Evolutionary conservation across 2,797 vertebrate species (phyloP).

Genomic region (Capromys pilorides): DNA sequence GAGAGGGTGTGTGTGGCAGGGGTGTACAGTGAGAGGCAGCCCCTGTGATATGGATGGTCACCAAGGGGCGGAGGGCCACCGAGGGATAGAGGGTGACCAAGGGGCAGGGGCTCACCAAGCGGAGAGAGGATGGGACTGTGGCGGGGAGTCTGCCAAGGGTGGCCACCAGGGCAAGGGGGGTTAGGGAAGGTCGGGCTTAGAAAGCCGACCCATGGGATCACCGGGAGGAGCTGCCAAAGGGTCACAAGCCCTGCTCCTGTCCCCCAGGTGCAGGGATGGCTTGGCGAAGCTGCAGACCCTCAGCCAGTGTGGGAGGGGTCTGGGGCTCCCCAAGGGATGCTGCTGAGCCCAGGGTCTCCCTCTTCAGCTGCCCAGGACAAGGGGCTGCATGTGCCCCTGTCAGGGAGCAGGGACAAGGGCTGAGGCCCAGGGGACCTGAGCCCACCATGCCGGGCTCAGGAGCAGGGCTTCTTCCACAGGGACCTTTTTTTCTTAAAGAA

Average conservation of each 20-base stretch:
- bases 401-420: background rate
- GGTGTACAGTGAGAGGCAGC: background rate
- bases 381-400: accelerated
- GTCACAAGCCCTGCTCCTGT: too few species aligned
- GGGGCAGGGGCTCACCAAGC: background rate
- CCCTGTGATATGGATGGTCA: background rate
- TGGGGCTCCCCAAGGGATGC: accelerated
- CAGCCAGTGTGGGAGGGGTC: too few species aligned
- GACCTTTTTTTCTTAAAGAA: background rate
- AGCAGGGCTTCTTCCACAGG: accelerated
- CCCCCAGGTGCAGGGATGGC: background rate
- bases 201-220: background rate
- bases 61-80: background rate
- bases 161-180: too few species aligned
- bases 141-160: too few species aligned
- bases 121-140: background rate
- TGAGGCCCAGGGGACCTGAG: accelerated
- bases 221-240: accelerated
- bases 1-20: background rate
- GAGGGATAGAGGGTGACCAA: background rate
- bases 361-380: too few species aligned
- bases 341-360: accelerated
- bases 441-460: accelerated
- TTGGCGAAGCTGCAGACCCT: background rate
- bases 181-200: background rate